A percentile compares a stretch with the other conserved stretches of the same genome.
These are phyloP conservation scores for Microctonus hyperodae DNA, from an alignment of 2,888 invertebrate species.

Conservation along the genomic window DNA sequence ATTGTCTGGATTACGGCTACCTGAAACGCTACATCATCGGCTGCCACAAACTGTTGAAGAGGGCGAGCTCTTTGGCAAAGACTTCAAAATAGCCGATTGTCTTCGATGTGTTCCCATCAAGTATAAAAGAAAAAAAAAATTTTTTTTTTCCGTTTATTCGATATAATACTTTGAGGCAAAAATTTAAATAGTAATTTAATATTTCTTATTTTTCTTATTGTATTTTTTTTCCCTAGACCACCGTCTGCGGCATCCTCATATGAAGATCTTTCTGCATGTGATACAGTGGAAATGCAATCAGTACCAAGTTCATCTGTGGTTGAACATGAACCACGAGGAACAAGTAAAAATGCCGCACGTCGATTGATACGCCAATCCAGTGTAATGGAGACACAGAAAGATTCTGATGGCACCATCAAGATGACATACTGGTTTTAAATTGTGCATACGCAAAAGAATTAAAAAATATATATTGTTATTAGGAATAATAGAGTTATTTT, in stretches of 20 bases:
- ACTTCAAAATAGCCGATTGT: conserved; percentile 81
- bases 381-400: conserved; percentile 82
- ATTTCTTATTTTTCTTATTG: too few relatives aligned
- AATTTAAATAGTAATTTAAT: conserved; percentile 14
- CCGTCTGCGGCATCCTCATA: conserved; percentile 70
- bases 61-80: conserved; percentile 85
- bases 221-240: too few relatives aligned
- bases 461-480: background rate
- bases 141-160: conserved; percentile 11
- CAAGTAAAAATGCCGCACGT: conserved; percentile 63
- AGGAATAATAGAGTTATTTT: background rate
- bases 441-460: conserved; percentile 21
- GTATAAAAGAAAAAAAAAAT: conserved; percentile 62
- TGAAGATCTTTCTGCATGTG: conserved; percentile 75
- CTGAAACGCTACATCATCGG: conserved; percentile 84
- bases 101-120: conserved; percentile 74
- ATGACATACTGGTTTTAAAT: conserved; percentile 86
- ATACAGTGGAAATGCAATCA: conserved; percentile 59
- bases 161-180: background rate
- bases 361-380: conserved; percentile 80
- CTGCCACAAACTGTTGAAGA: conserved; percentile 88
- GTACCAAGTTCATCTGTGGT: conserved; percentile 38
- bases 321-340: conserved; percentile 25
- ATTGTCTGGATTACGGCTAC: conserved; percentile 78
- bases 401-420: conserved; percentile 80